A percentile compares a stretch with the other conserved stretches of the same genome.
Evolutionary conservation across 2,797 vertebrate genomes (phyloP).

Genomic region (Streptopelia turtur): DNA sequence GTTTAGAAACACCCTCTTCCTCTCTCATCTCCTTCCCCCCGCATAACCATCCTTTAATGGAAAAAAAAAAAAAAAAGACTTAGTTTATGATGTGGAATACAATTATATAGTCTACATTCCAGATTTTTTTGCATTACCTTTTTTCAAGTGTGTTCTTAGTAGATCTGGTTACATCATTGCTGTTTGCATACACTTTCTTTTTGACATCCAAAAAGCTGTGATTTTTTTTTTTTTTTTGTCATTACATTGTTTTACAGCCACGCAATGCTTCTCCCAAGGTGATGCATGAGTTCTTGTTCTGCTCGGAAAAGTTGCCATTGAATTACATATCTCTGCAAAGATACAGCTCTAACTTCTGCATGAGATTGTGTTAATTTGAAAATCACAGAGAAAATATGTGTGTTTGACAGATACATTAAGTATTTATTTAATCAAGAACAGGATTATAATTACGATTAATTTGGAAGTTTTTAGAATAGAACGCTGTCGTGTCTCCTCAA

Average conservation of each 20-base stretch:
- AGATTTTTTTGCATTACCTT: background rate
- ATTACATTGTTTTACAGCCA: background rate
- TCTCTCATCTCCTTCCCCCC: background rate
- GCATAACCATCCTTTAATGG: background rate
- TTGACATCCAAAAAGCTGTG: background rate
- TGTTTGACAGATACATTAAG: constrained; percentile 7
- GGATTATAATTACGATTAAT: background rate
- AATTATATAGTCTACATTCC: background rate
- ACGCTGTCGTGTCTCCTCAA: background rate
- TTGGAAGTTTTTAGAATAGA: background rate
- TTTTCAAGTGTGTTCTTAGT: background rate
- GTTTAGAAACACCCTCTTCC: background rate
- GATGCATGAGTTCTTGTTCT: background rate
- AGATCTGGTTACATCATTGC: background rate
- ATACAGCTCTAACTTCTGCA: background rate
- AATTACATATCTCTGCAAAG: background rate
- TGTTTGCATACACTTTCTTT: background rate
- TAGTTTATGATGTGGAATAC: background rate
- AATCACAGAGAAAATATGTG: background rate
- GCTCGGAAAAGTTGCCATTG: background rate
- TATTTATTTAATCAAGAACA: background rate
- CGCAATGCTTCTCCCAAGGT: background rate
- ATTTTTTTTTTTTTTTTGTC: background rate
- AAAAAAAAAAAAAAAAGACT: background rate
- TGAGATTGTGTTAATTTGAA: constrained; percentile 2